phyloP scores from a whole-genome alignment of 2,113 vertebrate genomes.

The Oplegnathus fasciatus region DNA sequence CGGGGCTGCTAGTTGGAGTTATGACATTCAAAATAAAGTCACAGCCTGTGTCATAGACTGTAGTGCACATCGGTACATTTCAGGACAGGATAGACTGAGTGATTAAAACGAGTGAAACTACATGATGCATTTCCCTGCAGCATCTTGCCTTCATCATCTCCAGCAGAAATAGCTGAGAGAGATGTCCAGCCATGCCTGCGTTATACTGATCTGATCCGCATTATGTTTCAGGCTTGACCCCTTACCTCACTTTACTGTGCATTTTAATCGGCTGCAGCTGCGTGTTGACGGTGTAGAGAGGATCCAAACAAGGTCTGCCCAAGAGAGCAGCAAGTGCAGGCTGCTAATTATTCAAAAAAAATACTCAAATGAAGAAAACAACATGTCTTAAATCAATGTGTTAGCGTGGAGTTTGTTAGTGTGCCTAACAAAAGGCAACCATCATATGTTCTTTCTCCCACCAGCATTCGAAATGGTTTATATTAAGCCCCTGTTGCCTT shows the following conservation, averaged over 20 bases:
- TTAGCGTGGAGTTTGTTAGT: background rate
- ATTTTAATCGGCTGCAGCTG: constrained; percentile 51
- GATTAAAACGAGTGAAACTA: constrained; percentile 31
- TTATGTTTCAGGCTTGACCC: constrained; percentile 45
- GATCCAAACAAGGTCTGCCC: constrained; percentile 7
- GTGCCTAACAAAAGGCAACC: background rate
- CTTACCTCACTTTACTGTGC: constrained; percentile 45
- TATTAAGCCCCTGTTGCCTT: constrained; percentile 30
- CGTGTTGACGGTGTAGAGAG: constrained; percentile 16
- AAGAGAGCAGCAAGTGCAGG: constrained; percentile 22
- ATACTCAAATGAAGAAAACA: constrained; percentile 2
- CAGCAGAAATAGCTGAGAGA: constrained; percentile 44
- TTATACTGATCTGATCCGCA: constrained; percentile 41
- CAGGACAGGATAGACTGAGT: constrained; percentile 28
- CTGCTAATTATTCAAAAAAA: constrained; percentile 9
- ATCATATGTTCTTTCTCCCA: background rate
- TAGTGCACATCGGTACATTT: constrained; percentile 26
- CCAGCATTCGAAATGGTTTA: constrained; percentile 30
- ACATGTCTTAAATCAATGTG: constrained; percentile 9
- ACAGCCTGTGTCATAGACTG: constrained; percentile 24
- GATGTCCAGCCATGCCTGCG: constrained; percentile 43
- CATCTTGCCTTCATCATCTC: constrained; percentile 25
- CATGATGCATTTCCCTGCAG: constrained; percentile 31
- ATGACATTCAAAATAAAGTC: constrained; percentile 45
- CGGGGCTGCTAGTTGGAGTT: constrained; percentile 20